Percentiles rank a stretch among this genome's conserved stretches.
Conservation (phyloP, 2,797 vertebrate species). For the Buphagus erythrorhynchus region DNA sequence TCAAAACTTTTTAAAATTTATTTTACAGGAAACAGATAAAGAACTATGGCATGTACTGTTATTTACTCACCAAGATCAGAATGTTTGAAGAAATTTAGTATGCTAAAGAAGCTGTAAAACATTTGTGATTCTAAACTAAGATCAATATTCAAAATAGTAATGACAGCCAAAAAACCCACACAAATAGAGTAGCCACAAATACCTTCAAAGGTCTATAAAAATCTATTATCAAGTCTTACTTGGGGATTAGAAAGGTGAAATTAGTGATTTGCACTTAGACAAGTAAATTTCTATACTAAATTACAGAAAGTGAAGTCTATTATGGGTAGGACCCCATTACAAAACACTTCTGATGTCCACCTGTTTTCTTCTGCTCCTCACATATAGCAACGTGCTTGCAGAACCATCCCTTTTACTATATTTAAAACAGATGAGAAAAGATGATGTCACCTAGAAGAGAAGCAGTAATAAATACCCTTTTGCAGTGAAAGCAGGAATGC, state of each 20-base stretch:
- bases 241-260: not conserved
- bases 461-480: constrained; percentile 28
- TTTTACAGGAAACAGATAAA: not conserved
- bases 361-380: not conserved
- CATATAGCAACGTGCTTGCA: not conserved
- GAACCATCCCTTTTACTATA: not conserved
- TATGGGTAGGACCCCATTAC: not conserved
- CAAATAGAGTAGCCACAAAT: not conserved
- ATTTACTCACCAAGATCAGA: not conserved
- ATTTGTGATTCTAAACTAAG: not conserved
- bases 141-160: not conserved
- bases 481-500: not conserved
- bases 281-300: not conserved
- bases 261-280: not conserved
- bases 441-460: not conserved
- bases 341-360: not conserved
- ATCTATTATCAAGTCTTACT: not conserved
- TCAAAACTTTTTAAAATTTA: not conserved
- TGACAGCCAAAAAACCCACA: not conserved
- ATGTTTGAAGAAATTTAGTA: not conserved
- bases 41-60: not conserved
- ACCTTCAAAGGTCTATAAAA: not conserved
- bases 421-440: not conserved
- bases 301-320: not conserved
- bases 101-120: not conserved